These are phyloP conservation scores for Drosophila fulvimacula DNA, from an alignment of 2,888 invertebrate genomes.

Conservation along the genomic window DNA sequence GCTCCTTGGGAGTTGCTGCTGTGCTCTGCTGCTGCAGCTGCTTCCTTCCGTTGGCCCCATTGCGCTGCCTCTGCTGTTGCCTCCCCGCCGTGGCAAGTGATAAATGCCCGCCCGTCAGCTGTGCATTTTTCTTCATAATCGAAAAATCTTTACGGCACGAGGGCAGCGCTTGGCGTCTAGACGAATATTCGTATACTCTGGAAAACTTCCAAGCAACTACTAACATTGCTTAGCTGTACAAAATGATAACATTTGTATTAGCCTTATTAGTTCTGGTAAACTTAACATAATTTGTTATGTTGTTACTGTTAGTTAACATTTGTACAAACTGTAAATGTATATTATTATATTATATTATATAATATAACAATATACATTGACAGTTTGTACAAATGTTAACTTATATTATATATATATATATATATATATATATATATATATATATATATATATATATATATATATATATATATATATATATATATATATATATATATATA, in stretches of 20 bases:
- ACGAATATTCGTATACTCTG: constrained; percentile 35
- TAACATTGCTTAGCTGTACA: neutral
- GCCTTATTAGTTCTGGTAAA: neutral
- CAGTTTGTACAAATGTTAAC: too few species aligned
- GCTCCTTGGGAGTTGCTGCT: constrained; percentile 22
- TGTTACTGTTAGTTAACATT: neutral
- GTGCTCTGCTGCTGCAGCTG: constrained; percentile 5
- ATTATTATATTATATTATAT: too few species aligned
- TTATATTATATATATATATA: too few species aligned
- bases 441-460: too few species aligned
- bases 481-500: too few species aligned
- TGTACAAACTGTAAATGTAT: too few species aligned
- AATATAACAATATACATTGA: neutral
- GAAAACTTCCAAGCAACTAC: neutral
- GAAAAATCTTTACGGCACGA: constrained; percentile 64
- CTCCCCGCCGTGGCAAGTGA: constrained; percentile 54
- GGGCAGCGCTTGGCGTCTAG: neutral
- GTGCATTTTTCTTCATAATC: constrained; percentile 72
- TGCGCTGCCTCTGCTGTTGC: neutral
- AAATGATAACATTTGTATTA: neutral
- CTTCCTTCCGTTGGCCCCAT: constrained; percentile 28
- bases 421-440: too few species aligned
- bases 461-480: too few species aligned
- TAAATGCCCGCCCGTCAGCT: constrained; percentile 70
- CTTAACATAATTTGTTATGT: neutral